Evolutionary conservation across 2,888 invertebrate genomes (phyloP), one percentile per base, ranked within the genome.

Genomic region (Laspeyria flexula): DNA sequence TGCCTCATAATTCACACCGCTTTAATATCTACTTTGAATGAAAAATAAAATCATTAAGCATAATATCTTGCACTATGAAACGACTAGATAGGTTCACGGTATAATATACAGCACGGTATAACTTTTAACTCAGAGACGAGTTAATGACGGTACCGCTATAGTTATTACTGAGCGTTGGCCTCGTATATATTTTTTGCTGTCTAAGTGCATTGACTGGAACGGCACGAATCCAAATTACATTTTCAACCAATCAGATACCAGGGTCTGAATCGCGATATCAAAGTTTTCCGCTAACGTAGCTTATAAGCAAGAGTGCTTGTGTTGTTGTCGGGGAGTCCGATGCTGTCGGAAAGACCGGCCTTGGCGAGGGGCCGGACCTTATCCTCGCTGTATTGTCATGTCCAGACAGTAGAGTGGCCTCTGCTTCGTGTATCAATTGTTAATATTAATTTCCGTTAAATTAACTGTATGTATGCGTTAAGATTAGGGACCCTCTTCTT

Each of bases 401-500:
- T 82, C 79, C 68, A 70, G 69, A 69, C 69, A 71, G 90, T 90
- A 89, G 89, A 90, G 89, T 33, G 89, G 91, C 81, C 85, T 88
- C 90, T 91, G 90, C 91, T 90, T 92, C 90, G 91, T 91, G 86
- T 90, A 91, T 90, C 83, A 79, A 73, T 90, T 90, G 91, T 91
- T 92, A 87, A 92, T 89, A 79, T 92, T 91, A 90, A 88, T 85
- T 81, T 86, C 41, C 69, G 83, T 91, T 88, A 91, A 91, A 82
- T 90, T 91, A 91, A 92, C 91, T 88, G 88, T 90, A 91, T 92
- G 91, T 92, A 92, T 92, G 91, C 91, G 91, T 90, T 85, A 91
- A 91, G 91, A 91, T 92, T 86, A 91, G 91, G 83, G 88, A 83
- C 88, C 91, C 90, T 91, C 91, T 90, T 91, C 90, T 79, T 77